A percentile compares a stretch with the other conserved stretches of the same genome.
These are phyloP conservation scores for Mnemiopsis leidyi DNA, from an alignment of 37 sponge, comb jelly and placozoan species.

Conservation along the genomic window DNA sequence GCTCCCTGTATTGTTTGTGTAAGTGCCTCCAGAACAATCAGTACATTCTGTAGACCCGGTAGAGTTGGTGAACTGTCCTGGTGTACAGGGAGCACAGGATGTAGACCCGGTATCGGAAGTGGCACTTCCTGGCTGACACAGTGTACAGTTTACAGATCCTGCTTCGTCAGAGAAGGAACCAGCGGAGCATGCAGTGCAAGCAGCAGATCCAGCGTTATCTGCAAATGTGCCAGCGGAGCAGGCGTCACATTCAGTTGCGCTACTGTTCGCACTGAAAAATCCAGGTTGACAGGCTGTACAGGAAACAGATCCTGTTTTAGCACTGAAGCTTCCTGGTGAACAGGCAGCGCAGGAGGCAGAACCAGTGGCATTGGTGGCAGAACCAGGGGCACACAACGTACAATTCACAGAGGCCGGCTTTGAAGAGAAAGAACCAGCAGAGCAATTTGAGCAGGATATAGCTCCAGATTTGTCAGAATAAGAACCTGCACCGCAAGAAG, in stretches of 20 bases:
- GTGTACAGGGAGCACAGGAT: neutral
- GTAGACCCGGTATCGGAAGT: neutral
- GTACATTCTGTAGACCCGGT: neutral
- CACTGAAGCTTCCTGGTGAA: neutral
- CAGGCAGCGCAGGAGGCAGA: neutral
- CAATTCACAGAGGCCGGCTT: neutral
- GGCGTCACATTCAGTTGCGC: neutral
- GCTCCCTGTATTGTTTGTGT: neutral
- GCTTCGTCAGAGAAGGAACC: constrained; percentile 3
- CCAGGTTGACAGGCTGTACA: constrained; percentile 8
- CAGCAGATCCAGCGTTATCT: neutral
- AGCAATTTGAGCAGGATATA: neutral
- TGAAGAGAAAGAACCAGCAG: neutral
- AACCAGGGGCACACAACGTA: neutral
- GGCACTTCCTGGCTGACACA: neutral
- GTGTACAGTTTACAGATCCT: neutral
- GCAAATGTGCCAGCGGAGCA: neutral
- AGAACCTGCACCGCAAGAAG: neutral
- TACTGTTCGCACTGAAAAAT: neutral
- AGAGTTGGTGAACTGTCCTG: neutral
- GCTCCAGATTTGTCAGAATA: neutral
- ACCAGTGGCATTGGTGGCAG: neutral
- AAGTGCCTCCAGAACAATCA: constrained; percentile 8
- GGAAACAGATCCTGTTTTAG: neutral
- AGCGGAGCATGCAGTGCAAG: constrained; percentile 14